phyloP scores from a whole-genome alignment of 2,888 invertebrate species.

The Nebria salina region DNA sequence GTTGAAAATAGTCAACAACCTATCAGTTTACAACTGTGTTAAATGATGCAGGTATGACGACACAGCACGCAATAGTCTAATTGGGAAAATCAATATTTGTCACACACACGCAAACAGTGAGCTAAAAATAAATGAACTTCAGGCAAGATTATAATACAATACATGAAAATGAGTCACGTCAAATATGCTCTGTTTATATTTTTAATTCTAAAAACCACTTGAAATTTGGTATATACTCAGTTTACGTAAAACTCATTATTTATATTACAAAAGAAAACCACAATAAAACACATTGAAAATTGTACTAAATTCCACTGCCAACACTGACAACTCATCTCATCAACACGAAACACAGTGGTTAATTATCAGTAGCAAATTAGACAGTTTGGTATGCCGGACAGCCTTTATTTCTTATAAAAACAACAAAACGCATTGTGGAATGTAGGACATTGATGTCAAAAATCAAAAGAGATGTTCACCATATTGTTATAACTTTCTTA shows the following conservation, averaged over 20 bases:
- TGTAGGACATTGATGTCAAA: conserved; percentile 26
- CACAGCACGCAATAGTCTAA: conserved; percentile 32
- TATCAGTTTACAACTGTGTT: conserved; percentile 22
- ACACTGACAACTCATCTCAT: background rate
- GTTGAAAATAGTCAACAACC: background rate
- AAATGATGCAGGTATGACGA: conserved; percentile 24
- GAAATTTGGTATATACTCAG: too few species aligned
- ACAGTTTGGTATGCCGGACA: background rate
- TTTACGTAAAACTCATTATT: too few species aligned
- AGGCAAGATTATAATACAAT: background rate
- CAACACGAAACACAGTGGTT: background rate
- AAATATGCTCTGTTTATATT: background rate
- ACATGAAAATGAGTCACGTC: background rate
- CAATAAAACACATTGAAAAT: background rate
- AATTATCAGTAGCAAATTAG: background rate
- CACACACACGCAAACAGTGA: background rate
- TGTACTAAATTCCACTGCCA: background rate
- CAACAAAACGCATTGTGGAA: conserved; percentile 2
- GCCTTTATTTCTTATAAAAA: background rate
- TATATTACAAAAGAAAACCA: background rate
- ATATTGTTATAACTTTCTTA: conserved; percentile 17
- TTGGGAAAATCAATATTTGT: conserved; percentile 29
- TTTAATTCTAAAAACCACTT: too few species aligned
- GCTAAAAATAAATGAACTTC: background rate
- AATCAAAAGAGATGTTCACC: conserved; percentile 10